These are phyloP conservation scores for Drosophila watanabei DNA, from an alignment of 1,140 invertebrate species.

Conservation along the genomic window DNA sequence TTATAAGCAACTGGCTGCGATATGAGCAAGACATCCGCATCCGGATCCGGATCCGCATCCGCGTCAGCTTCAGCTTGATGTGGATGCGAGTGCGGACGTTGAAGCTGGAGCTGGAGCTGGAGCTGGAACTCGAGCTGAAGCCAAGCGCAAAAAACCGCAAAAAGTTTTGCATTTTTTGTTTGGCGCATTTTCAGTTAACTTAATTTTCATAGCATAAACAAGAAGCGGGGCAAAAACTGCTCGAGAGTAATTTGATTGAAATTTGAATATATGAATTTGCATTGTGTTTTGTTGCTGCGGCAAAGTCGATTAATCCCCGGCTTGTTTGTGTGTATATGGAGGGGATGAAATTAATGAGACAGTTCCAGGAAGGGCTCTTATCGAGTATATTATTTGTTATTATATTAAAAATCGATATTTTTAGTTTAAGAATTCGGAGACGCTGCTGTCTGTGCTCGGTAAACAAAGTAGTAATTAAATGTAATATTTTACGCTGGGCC, in stretches of 20 bases:
- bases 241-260: constrained; percentile 43
- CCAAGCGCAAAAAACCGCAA: constrained; percentile 57
- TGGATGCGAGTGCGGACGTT: constrained; percentile 1
- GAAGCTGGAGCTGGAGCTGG: background rate
- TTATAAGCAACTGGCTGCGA: constrained; percentile 76
- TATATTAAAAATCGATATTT: background rate
- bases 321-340: background rate
- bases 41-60: background rate
- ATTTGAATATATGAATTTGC: constrained; percentile 47
- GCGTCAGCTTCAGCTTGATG: constrained; percentile 7
- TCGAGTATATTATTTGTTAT: background rate
- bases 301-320: constrained; percentile 32
- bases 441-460: too few relatives aligned
- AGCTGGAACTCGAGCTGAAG: constrained; percentile 27
- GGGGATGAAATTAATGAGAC: background rate
- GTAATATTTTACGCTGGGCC: too few relatives aligned
- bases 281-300: constrained; percentile 12
- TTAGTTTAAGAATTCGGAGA: too few relatives aligned
- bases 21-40: constrained; percentile 64
- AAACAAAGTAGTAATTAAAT: too few relatives aligned
- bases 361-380: background rate
- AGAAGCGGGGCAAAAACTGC: constrained; percentile 22
- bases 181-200: constrained; percentile 49
- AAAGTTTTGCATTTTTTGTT: constrained; percentile 49
- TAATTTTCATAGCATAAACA: constrained; percentile 67